Evolutionary conservation across 2,888 invertebrate genomes (phyloP).

Genomic region (Drosophila heteroneura): DNA sequence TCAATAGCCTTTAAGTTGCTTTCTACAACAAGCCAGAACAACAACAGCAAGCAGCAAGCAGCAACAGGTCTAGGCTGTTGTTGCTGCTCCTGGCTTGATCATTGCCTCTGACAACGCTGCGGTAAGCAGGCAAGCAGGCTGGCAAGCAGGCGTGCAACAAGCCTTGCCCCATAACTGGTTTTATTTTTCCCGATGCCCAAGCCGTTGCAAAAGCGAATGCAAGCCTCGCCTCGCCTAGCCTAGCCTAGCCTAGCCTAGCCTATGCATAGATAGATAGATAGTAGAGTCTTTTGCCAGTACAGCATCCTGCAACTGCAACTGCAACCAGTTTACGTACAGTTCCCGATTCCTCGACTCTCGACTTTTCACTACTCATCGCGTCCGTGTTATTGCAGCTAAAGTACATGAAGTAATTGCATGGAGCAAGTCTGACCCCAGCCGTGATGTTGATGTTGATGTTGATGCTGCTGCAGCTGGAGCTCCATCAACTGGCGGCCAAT

Average conservation of each 20-base stretch:
- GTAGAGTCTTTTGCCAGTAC: slow-evolving; percentile 49
- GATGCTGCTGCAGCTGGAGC: slow-evolving; percentile 44
- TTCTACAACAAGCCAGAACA: slow-evolving; percentile 43
- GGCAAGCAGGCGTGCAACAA: slow-evolving; percentile 58
- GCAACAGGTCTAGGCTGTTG: slow-evolving; percentile 71
- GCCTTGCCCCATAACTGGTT: slow-evolving; percentile 77
- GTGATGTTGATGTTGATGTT: slow-evolving; percentile 47
- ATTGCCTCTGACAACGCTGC: slow-evolving; percentile 57
- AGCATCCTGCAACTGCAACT: slow-evolving; percentile 46
- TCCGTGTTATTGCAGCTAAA: slow-evolving; percentile 75
- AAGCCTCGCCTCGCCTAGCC: slow-evolving; percentile 19
- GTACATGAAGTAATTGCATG: slow-evolving; percentile 81
- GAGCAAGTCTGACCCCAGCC: slow-evolving; percentile 55
- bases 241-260: slow-evolving; percentile 24
- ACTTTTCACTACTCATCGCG: slow-evolving; percentile 55
- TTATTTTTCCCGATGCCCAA: slow-evolving; percentile 53
- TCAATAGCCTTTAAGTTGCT: slow-evolving; percentile 70
- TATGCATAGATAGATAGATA: slow-evolving; percentile 74
- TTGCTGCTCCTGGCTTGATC: slow-evolving; percentile 67
- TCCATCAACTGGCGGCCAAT: slow-evolving; percentile 66
- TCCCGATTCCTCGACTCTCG: slow-evolving; percentile 38
- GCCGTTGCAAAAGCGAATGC: slow-evolving; percentile 17
- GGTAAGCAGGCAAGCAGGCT: slow-evolving; percentile 22
- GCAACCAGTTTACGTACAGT: slow-evolving; percentile 79
- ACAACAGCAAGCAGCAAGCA: slow-evolving; percentile 35